Percentiles rank a stretch among this genome's conserved stretches.
Evolutionary conservation across 2,888 invertebrate genomes (phyloP).

Genomic region (Oscheius sp.): DNA sequence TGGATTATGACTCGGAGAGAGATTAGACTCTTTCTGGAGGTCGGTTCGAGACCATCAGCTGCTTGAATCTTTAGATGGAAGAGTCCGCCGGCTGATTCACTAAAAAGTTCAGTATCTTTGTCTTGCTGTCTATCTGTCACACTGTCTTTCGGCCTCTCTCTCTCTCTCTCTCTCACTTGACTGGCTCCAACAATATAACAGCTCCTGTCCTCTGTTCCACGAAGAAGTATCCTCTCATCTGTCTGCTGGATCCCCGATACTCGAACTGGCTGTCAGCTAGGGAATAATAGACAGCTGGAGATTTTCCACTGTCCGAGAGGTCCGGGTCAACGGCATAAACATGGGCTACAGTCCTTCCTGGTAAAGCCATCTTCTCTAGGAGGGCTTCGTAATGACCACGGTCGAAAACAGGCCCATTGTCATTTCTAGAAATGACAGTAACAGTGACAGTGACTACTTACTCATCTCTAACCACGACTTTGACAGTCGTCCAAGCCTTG

Average conservation of each 20-base stretch:
- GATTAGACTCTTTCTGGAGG: slow-evolving; percentile 25
- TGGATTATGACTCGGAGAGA: slow-evolving; percentile 22
- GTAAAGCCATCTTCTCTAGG: slow-evolving; percentile 26
- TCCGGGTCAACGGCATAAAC: slow-evolving; percentile 37
- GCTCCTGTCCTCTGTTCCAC: slow-evolving; percentile 31
- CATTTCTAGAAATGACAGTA: slow-evolving; percentile 23
- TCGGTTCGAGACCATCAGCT: slow-evolving; percentile 22
- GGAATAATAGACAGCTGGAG: slow-evolving; percentile 28
- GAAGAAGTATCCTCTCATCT: slow-evolving; percentile 30
- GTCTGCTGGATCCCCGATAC: slow-evolving; percentile 25
- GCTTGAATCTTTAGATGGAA: slow-evolving; percentile 35
- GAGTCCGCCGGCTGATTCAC: slow-evolving; percentile 37
- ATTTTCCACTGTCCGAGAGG: slow-evolving; percentile 17
- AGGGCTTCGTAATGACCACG: slow-evolving; percentile 29
- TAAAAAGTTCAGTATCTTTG: background rate
- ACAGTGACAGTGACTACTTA: background rate
- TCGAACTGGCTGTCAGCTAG: slow-evolving; percentile 34
- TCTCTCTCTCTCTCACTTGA: slow-evolving; percentile 21
- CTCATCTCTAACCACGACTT: slow-evolving; percentile 32
- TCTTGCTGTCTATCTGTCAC: background rate
- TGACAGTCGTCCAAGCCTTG: slow-evolving; percentile 19
- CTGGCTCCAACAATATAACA: slow-evolving; percentile 23
- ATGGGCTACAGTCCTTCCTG: slow-evolving; percentile 12
- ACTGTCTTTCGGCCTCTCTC: background rate
- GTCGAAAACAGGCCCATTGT: slow-evolving; percentile 37